A percentile compares a stretch with the other conserved stretches of the same genome.
Conservation (phyloP, 2,797 vertebrate species). For the Galago senegalensis region DNA sequence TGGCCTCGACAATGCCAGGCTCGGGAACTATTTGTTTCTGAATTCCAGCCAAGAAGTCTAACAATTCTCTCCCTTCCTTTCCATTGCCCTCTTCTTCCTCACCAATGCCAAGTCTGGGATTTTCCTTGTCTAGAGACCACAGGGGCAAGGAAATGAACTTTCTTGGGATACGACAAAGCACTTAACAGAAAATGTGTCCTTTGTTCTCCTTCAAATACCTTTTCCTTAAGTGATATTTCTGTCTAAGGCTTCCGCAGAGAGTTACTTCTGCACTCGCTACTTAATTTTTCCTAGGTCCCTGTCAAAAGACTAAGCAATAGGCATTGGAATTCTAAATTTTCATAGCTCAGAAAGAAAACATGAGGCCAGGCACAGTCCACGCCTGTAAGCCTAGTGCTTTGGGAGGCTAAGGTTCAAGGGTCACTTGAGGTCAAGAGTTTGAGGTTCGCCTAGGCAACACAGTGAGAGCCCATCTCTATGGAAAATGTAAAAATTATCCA, state of each 20-base stretch:
- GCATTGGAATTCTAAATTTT: slow-evolving; percentile 38
- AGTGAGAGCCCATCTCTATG: background rate
- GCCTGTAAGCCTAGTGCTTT: too few species aligned
- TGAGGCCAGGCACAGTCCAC: background rate
- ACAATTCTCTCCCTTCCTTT: slow-evolving; percentile 84
- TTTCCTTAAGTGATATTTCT: slow-evolving; percentile 75
- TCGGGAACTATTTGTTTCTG: slow-evolving; percentile 84
- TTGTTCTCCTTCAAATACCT: slow-evolving; percentile 77
- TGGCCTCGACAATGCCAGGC: slow-evolving; percentile 75
- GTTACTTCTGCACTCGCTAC: background rate
- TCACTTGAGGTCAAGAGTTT: background rate
- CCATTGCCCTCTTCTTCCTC: slow-evolving; percentile 75
- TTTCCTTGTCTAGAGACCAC: slow-evolving; percentile 73
- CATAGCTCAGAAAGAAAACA: background rate
- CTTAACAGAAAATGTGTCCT: slow-evolving; percentile 73
- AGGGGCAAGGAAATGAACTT: slow-evolving; percentile 81
- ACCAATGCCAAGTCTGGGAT: slow-evolving; percentile 78
- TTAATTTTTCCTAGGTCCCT: slow-evolving; percentile 16
- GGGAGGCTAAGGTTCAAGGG: background rate
- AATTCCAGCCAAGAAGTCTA: slow-evolving; percentile 80
- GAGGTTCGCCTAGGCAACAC: background rate
- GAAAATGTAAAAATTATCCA: background rate
- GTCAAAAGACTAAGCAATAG: background rate
- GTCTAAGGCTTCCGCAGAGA: slow-evolving; percentile 52
- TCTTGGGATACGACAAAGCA: slow-evolving; percentile 66